Evolutionary conservation across 2,888 invertebrate species (phyloP).

Genomic region (Cantharis rufa): DNA sequence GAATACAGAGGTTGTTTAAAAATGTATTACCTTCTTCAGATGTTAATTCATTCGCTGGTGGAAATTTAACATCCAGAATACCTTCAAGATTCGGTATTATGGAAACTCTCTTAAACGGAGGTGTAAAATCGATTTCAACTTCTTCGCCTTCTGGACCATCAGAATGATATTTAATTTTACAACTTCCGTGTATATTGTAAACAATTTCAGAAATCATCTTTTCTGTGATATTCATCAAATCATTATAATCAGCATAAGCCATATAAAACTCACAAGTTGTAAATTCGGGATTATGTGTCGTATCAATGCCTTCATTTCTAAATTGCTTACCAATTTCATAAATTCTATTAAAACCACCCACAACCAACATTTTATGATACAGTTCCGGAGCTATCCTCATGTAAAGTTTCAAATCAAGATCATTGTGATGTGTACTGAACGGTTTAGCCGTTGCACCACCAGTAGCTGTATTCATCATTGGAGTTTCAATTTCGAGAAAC

Average conservation of each 20-base stretch:
- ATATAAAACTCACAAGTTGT: slow-evolving; percentile 99
- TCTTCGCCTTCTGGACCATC: slow-evolving; percentile 83
- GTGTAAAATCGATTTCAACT: slow-evolving; percentile 93
- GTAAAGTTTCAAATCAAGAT: slow-evolving; percentile 93
- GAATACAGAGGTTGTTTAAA: slow-evolving; percentile 77
- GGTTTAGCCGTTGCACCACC: slow-evolving; percentile 99
- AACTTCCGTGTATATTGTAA: slow-evolving; percentile 84
- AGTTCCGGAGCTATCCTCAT: slow-evolving; percentile 98
- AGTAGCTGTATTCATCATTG: slow-evolving; percentile 99
- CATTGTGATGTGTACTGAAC: slow-evolving; percentile 98
- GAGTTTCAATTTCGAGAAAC: slow-evolving; percentile 98
- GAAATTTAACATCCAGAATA: slow-evolving; percentile 74
- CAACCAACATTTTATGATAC: slow-evolving; percentile 97
- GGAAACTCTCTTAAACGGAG: slow-evolving; percentile 89
- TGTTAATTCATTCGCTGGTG: slow-evolving; percentile 68
- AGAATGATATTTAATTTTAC: slow-evolving; percentile 91
- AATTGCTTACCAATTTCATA: slow-evolving; percentile 92
- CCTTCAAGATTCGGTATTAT: slow-evolving; percentile 93
- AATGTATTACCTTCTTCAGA: slow-evolving; percentile 67
- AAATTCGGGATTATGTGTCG: slow-evolving; percentile 99
- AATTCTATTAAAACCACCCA: slow-evolving; percentile 93
- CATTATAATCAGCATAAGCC: slow-evolving; percentile 99
- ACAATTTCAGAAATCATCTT: slow-evolving; percentile 93
- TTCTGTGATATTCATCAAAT: slow-evolving; percentile 92
- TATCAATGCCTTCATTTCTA: slow-evolving; percentile 97